A percentile compares a stretch with the other conserved stretches of the same genome.
Conservation (phyloP, 2,113 vertebrate genomes). For the Oncorhynchus nerka region DNA sequence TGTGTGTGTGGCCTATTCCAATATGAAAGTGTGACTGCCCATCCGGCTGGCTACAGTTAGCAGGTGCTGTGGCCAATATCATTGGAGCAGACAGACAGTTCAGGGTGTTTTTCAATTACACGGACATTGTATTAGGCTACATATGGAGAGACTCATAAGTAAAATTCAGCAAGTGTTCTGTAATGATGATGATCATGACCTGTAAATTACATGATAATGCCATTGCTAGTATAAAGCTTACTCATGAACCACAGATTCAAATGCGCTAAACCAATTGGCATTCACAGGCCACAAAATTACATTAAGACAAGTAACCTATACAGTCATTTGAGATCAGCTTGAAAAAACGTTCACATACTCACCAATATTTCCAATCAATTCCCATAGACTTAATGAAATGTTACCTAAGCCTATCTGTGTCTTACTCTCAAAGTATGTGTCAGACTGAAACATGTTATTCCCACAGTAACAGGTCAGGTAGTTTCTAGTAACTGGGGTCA, state of each 20-base stretch:
- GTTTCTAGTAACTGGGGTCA: too few relatives aligned
- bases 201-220: conserved; percentile 1
- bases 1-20: neutral
- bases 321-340: neutral
- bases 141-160: neutral
- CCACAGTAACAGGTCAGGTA: too few relatives aligned
- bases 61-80: conserved; percentile 42
- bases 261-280: conserved; percentile 35
- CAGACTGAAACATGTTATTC: too few relatives aligned
- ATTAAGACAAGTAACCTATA: conserved; percentile 35
- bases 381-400: neutral
- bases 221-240: conserved; percentile 11
- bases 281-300: conserved; percentile 41
- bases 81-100: conserved; percentile 34
- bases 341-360: neutral
- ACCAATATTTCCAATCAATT: too few relatives aligned
- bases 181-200: neutral
- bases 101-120: conserved; percentile 22
- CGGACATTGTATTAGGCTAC: conserved; percentile 10
- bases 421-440: neutral
- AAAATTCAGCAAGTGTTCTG: neutral
- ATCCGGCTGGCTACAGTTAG: conserved; percentile 19
- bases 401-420: neutral
- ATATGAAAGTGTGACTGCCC: neutral
- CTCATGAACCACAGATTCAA: conserved; percentile 37